Conservation (phyloP, 2,797 vertebrate species). For the Poeciliopsis presidionis region DNA sequence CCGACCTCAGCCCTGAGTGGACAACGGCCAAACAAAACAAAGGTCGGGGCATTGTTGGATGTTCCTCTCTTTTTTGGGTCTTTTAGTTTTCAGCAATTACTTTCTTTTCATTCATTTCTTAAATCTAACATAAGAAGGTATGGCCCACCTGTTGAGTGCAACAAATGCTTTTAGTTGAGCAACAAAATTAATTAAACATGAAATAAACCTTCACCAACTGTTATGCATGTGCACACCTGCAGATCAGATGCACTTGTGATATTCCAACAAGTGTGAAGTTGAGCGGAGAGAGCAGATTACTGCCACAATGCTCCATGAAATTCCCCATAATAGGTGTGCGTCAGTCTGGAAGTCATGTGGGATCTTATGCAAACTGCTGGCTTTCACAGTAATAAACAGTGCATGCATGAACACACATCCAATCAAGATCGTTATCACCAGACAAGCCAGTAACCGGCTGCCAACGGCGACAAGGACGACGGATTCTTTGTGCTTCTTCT, state of each 20-base stretch:
- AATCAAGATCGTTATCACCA: conserved; percentile 45
- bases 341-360: conserved; percentile 49
- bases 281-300: conserved; percentile 9
- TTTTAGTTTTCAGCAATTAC: conserved; percentile 45
- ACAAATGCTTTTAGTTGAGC: not conserved
- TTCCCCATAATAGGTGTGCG: not conserved
- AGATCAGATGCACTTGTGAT: conserved; percentile 30
- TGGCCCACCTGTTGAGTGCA: conserved; percentile 10
- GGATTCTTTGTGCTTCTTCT: not conserved
- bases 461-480: conserved; percentile 17
- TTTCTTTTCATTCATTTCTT: conserved; percentile 27
- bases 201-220: conserved; percentile 21
- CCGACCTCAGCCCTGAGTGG: conserved; percentile 59
- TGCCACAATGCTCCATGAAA: conserved; percentile 20
- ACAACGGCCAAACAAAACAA: conserved; percentile 55
- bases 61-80: conserved; percentile 34
- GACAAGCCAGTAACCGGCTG: conserved; percentile 45
- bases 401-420: conserved; percentile 49
- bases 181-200: conserved; percentile 3
- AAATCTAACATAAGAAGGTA: conserved; percentile 8
- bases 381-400: conserved; percentile 22
- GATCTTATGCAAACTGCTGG: conserved; percentile 60
- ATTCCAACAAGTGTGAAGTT: conserved; percentile 30
- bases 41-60: conserved; percentile 56
- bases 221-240: conserved; percentile 35